Evolutionary conservation across 2,797 vertebrate species (phyloP), one percentile per base, ranked within the genome.

Genomic region (Neosilurus hyrtlii): DNA sequence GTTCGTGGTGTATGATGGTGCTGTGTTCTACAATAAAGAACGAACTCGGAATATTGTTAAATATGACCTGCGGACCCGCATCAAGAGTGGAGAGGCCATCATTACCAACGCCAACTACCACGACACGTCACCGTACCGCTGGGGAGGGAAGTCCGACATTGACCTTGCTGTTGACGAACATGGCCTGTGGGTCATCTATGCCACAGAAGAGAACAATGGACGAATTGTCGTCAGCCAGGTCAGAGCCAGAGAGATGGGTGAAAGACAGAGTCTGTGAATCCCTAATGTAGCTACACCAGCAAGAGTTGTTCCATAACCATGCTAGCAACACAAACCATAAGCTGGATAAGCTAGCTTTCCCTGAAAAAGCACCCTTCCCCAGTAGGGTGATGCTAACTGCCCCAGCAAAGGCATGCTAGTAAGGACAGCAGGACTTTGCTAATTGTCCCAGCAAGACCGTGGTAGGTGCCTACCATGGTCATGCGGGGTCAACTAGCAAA

Each of bases 1-100:
- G 81, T 97, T 98, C 11, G 97, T 97, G 82, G 97, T 98, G 4
- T 99, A 98, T 2, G 97, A 98, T 0, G 97, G 97, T 0, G 97
- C 97, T 0, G 97, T 96, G 3, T 98, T 99, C 89, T 99, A 97
- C 91, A 98, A 98, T 92, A 98, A 98, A 84, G 97, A 97, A 88
- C 94, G 96, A 12, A 98, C 96, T 0, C 96, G 97, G 86, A 98
- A 97, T 90, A 94, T 98, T 11, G 96, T 98, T 82, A 97, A 98
- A 86, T 98, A 96, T 18, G 97, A 98, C 85, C 92, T 98, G 76
- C 92, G 97, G 49, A 98, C 96, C 0, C 97, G 97, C 86, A 97
- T 78, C n/a, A 78, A 78, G 61, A 78, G 75, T 97, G 97, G 97
- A 0, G 97, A 98, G 89, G 96, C 97, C 0, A 97, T 97, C 88